Evolutionary conservation across 2,113 vertebrate genomes (phyloP).

Genomic region (Phrynosoma blainvillii): DNA sequence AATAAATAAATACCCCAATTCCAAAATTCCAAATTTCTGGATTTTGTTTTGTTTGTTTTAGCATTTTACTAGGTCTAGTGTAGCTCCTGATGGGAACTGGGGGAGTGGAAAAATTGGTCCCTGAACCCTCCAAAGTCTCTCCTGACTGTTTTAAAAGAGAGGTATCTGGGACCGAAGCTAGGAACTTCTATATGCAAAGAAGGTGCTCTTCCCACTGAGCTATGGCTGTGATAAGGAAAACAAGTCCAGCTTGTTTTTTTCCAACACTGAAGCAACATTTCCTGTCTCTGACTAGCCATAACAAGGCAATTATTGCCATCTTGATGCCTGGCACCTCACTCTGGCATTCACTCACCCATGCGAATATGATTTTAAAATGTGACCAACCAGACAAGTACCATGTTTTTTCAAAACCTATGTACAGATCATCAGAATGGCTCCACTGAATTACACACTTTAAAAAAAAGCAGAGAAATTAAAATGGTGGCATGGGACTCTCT

Average conservation of each 20-base stretch:
- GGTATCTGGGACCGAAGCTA: too few species aligned
- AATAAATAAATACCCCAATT: too few species aligned
- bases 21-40: too few species aligned
- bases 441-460: not conserved
- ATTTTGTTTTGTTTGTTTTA: too few species aligned
- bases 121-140: too few species aligned
- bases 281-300: not conserved
- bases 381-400: not conserved
- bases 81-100: too few species aligned
- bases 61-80: too few species aligned
- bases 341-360: slow-evolving; percentile 36
- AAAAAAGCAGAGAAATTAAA: too few species aligned
- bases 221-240: not conserved
- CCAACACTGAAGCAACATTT: not conserved
- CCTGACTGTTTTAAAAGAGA: too few species aligned
- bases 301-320: not conserved
- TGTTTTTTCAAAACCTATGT: not conserved
- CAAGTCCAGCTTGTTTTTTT: accelerated
- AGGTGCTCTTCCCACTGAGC: not conserved
- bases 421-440: not conserved
- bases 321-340: not conserved
- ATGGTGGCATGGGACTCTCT: too few species aligned
- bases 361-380: slow-evolving; percentile 32
- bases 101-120: too few species aligned
- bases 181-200: too few species aligned